These are phyloP conservation scores for Ageneiosus marmoratus DNA, from an alignment of 2,113 vertebrate genomes.

Conservation along the genomic window DNA sequence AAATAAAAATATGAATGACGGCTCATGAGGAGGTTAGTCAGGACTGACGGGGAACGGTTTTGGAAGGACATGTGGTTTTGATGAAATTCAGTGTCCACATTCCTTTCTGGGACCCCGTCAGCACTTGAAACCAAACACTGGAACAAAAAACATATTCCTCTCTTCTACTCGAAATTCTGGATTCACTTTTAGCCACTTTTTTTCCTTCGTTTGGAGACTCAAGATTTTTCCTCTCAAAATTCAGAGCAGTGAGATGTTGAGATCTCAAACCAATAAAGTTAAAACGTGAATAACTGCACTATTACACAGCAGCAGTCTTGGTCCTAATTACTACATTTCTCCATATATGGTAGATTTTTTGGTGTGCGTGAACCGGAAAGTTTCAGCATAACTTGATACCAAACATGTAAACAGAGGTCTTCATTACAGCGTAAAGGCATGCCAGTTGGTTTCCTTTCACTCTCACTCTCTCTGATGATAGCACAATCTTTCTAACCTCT, in stretches of 20 bases:
- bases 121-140: slow-evolving; percentile 25
- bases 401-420: slow-evolving; percentile 45
- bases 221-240: background rate
- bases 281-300: background rate
- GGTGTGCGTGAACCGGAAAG: slow-evolving; percentile 37
- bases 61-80: slow-evolving; percentile 33
- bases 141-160: slow-evolving; percentile 16
- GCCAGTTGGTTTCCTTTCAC: slow-evolving; percentile 36
- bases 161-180: background rate
- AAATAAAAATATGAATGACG: no score
- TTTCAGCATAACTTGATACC: slow-evolving; percentile 38
- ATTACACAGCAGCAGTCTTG: background rate
- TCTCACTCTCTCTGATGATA: slow-evolving; percentile 26
- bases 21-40: background rate
- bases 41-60: slow-evolving; percentile 12
- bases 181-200: slow-evolving; percentile 6
- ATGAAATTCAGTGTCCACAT: slow-evolving; percentile 33
- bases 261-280: background rate
- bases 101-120: slow-evolving; percentile 35
- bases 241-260: background rate
- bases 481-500: background rate
- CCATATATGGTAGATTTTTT: slow-evolving; percentile 37
- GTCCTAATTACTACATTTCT: background rate
- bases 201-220: background rate
- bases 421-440: slow-evolving; percentile 36